Conservation (phyloP, 2,888 invertebrate species). For the Synanthedon myopaeformis region DNA sequence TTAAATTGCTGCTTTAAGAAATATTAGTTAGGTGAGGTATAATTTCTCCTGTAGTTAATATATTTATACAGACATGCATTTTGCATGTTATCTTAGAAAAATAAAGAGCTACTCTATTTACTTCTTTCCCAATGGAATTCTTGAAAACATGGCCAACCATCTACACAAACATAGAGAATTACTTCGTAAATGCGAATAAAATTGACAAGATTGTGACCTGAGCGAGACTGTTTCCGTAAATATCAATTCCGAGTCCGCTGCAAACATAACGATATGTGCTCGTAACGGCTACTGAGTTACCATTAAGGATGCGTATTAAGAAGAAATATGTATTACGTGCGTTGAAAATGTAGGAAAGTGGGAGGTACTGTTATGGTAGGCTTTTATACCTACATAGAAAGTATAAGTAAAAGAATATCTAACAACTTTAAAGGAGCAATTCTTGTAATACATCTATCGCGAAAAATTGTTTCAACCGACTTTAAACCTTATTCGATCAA, state of each 20-base stretch:
- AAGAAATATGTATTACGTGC: constrained; percentile 40
- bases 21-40: too few relatives aligned
- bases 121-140: too few relatives aligned
- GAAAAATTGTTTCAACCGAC: too few relatives aligned
- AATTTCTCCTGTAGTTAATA: too few relatives aligned
- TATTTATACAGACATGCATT: not conserved
- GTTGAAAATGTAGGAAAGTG: constrained; percentile 17
- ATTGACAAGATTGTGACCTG: not conserved
- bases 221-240: constrained; percentile 4
- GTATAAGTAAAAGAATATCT: too few relatives aligned
- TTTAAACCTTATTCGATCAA: too few relatives aligned
- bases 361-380: not conserved
- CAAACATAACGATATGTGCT: constrained; percentile 18
- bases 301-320: constrained; percentile 23
- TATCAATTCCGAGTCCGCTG: constrained; percentile 31
- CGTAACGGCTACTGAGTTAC: not conserved
- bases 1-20: too few relatives aligned
- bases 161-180: too few relatives aligned
- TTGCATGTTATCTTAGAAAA: not conserved
- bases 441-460: too few relatives aligned
- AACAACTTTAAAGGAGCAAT: too few relatives aligned
- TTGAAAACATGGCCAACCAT: too few relatives aligned
- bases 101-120: not conserved
- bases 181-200: not conserved
- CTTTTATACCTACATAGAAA: too few relatives aligned